Base-by-base conservation (phyloP, 2,113 vertebrate genomes). In the Rattus rattus region DNA sequence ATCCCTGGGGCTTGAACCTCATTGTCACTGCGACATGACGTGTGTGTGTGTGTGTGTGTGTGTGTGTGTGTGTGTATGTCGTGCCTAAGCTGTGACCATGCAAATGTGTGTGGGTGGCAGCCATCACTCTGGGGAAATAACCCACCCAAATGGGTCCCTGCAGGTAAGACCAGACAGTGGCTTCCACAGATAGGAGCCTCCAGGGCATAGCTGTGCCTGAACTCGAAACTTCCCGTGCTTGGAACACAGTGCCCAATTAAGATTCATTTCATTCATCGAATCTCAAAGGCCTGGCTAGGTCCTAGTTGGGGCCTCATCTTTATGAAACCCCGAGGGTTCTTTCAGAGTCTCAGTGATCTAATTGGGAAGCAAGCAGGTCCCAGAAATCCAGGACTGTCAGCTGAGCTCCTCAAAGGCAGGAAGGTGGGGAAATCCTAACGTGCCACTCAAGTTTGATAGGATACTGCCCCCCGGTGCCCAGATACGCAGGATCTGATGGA, bases 21-120 rank as follows among this genome's bases (percentile, higher is more conserved):
- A 70, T 22, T 73, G 33, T 73, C 19, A 9, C 20, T 92, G 54
- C 13, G 33, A 69, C 39, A 7, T 47, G 26, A 2, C 49, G 11
- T 92, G 28, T 7, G 36, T n/a, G 6, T 63, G 24, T 19, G 33
- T 24, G 7, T 63, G 14, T 13, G 30, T 30, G 6, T 26, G 9
- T 7, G 16, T 61, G 8, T 7, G 2, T 9, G 6, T 10, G 7
- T 33, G 5, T 33, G n/a, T 2, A 2, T 2, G 9, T 1, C 12
- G 28, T 30, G 65, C 14, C 52, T n/a, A 56, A 81, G 52, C 79
- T 56, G 52, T 81, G 52, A 7, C 36, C 10, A 81, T 81, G 79
- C 79, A 81, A 56, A 81, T 26, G 0, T 72, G 17, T 73, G 20
- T 7, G n/a, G 47, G 43, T 19, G 43, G 3, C 10, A 76, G 84